Percentiles rank a stretch among this genome's conserved stretches.
phyloP scores from a whole-genome alignment of 2,888 invertebrate genomes.

The Chloroclysta siterata region DNA sequence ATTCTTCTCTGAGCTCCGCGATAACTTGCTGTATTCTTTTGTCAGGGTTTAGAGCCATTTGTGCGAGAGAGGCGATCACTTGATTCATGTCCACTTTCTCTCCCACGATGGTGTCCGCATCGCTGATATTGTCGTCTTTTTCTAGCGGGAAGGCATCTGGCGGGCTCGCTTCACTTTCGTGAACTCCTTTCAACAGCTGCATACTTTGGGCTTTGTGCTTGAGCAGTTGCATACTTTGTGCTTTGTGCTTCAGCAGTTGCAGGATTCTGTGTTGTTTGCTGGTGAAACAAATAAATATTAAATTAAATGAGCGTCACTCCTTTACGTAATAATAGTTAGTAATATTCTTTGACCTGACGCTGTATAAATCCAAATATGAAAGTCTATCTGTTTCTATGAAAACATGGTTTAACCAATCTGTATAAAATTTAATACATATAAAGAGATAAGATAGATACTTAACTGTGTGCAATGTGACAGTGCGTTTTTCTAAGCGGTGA shows the following conservation, averaged over 20 bases:
- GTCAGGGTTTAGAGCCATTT: slow-evolving; percentile 37
- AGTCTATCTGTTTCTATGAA: too few species aligned
- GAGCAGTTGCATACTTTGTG: slow-evolving; percentile 65
- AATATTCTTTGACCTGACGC: too few species aligned
- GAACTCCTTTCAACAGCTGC: slow-evolving; percentile 45
- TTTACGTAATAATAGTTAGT: neutral
- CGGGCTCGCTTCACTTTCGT: slow-evolving; percentile 60
- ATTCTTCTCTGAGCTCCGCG: slow-evolving; percentile 19
- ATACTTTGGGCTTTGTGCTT: slow-evolving; percentile 60
- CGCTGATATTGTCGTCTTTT: slow-evolving; percentile 65
- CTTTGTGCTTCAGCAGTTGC: slow-evolving; percentile 70
- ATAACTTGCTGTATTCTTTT: slow-evolving; percentile 17
- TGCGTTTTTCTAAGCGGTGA: too few species aligned
- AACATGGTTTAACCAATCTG: too few species aligned
- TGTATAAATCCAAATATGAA: too few species aligned
- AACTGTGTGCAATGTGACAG: too few species aligned
- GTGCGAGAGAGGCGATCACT: slow-evolving; percentile 28
- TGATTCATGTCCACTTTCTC: slow-evolving; percentile 62
- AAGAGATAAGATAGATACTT: too few species aligned
- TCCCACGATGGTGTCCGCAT: slow-evolving; percentile 68
- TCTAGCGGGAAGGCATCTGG: slow-evolving; percentile 73
- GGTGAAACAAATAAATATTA: slow-evolving; percentile 15
- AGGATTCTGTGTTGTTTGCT: slow-evolving; percentile 67
- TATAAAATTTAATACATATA: too few species aligned
- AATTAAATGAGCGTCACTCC: neutral